These are phyloP conservation scores for Archivesica marissinica DNA, from an alignment of 1,140 invertebrate genomes.

Conservation along the genomic window DNA sequence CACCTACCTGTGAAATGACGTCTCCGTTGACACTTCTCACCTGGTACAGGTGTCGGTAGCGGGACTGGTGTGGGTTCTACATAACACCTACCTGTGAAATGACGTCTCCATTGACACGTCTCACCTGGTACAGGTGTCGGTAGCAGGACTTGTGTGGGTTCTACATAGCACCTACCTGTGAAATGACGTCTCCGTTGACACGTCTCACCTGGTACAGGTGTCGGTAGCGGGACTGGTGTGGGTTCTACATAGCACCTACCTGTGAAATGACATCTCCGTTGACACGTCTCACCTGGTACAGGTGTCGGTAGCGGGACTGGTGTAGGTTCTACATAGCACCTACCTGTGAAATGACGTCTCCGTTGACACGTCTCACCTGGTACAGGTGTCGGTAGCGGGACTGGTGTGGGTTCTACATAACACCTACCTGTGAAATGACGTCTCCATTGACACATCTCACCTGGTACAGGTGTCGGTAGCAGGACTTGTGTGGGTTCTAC, in stretches of 20 bases:
- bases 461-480: no score
- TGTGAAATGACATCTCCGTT: constrained; percentile 95
- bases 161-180: constrained; percentile 91
- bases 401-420: constrained; percentile 89
- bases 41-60: no score
- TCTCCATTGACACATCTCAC: no score
- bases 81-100: no score
- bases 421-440: no score
- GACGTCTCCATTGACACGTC: no score
- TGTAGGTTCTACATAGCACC: constrained; percentile 89
- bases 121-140: no score
- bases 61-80: no score
- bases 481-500: no score
- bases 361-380: constrained; percentile 93
- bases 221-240: constrained; percentile 92
- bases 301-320: constrained; percentile 92
- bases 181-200: constrained; percentile 94
- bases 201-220: constrained; percentile 95
- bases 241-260: constrained; percentile 88
- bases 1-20: no score
- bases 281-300: constrained; percentile 94
- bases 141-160: no score
- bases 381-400: constrained; percentile 95
- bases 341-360: constrained; percentile 94
- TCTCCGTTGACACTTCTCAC: no score